Evolutionary conservation across 2,888 invertebrate species (phyloP).

Genomic region (Xiphydria camelus): DNA sequence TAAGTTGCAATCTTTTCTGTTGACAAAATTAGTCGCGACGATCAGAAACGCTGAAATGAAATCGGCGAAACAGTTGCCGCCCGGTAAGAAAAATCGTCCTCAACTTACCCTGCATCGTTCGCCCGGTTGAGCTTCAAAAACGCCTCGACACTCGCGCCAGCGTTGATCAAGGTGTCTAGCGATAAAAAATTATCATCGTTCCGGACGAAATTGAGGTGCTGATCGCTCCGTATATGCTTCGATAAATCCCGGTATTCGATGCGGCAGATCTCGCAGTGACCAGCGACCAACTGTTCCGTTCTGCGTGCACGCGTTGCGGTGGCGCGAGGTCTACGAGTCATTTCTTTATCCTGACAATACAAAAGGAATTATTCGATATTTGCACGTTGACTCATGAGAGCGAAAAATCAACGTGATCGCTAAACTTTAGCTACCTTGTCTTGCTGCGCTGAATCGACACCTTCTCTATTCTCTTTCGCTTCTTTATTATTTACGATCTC

Average conservation of each 20-base stretch:
- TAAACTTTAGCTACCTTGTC: conserved; percentile 39
- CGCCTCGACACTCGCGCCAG: conserved; percentile 69
- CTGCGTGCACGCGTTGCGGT: conserved; percentile 51
- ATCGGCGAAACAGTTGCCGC: too few relatives aligned
- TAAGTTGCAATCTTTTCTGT: conserved; percentile 47
- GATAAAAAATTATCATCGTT: conserved; percentile 76
- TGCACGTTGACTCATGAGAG: too few relatives aligned
- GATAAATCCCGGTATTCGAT: conserved; percentile 72
- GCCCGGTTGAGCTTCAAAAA: conserved; percentile 67
- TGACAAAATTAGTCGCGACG: too few relatives aligned
- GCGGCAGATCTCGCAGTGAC: conserved; percentile 82
- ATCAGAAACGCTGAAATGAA: too few relatives aligned
- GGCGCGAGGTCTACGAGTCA: conserved; percentile 57
- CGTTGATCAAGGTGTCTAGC: conserved; percentile 71
- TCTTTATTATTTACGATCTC: conserved; percentile 34
- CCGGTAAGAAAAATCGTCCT: too few relatives aligned
- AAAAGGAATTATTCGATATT: background rate
- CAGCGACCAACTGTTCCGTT: conserved; percentile 57
- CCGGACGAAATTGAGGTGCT: conserved; percentile 73
- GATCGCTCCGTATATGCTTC: conserved; percentile 73
- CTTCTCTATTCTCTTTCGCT: conserved; percentile 47
- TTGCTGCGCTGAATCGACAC: conserved; percentile 34
- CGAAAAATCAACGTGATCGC: too few relatives aligned
- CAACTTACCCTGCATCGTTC: conserved; percentile 48
- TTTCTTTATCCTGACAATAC: conserved; percentile 50